phyloP scores from a whole-genome alignment of 2,113 vertebrate genomes.

The Nothobranchius kuhntae region DNA sequence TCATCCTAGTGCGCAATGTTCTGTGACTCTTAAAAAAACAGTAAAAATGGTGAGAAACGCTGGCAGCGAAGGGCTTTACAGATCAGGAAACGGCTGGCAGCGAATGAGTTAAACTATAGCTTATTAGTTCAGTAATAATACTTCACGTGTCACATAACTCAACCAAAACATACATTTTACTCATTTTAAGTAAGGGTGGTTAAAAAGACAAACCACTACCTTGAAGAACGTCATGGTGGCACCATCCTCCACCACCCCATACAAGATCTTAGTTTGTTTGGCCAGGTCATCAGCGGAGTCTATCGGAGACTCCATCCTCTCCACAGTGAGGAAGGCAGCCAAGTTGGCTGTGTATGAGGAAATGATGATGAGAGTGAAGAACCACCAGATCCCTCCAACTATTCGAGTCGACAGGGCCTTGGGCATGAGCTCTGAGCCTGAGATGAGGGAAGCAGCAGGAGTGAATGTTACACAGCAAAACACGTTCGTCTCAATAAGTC shows the following conservation, averaged over 20 bases:
- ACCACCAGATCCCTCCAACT: constrained; percentile 99
- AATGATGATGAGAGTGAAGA: constrained; percentile 99
- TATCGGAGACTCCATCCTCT: constrained; percentile 98
- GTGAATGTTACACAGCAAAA: constrained; percentile 37
- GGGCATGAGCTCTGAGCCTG: constrained; percentile 99
- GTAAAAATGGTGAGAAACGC: too few relatives aligned
- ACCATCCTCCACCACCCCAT: constrained; percentile 94
- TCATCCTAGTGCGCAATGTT: too few relatives aligned
- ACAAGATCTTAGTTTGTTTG: constrained; percentile 98
- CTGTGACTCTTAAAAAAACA: too few relatives aligned
- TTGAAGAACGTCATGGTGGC: constrained; percentile 98
- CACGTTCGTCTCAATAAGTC: constrained; percentile 23
- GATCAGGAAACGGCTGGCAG: too few relatives aligned
- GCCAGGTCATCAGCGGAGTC: constrained; percentile 97
- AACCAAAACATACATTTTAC: too few relatives aligned
- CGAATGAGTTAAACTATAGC: too few relatives aligned
- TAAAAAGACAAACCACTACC: constrained; percentile 71
- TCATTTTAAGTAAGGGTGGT: too few relatives aligned
- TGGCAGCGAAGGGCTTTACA: too few relatives aligned
- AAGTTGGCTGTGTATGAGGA: constrained; percentile 98
- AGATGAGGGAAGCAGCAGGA: constrained; percentile 50
- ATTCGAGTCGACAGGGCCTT: constrained; percentile 98
- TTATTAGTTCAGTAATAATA: too few relatives aligned
- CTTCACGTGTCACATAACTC: too few relatives aligned
- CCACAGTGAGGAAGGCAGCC: constrained; percentile 98